phyloP scores from a whole-genome alignment of 2,113 vertebrate species.

The Vidua macroura region DNA sequence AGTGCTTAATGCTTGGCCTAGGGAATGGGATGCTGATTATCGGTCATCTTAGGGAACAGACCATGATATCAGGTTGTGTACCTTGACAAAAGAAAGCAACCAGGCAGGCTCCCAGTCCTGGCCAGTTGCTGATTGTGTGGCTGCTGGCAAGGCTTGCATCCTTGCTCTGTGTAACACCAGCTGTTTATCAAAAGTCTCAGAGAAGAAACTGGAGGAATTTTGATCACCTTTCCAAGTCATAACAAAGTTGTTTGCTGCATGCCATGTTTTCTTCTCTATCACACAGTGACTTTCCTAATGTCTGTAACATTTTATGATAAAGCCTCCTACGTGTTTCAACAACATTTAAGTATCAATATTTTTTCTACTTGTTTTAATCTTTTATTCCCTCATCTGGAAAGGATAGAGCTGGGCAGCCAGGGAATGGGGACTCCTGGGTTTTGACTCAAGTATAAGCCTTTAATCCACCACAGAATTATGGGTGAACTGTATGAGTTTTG shows the following conservation, averaged over 20 bases:
- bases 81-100: not conserved
- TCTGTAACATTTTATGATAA: not conserved
- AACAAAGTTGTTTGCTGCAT: not conserved
- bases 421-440: not conserved
- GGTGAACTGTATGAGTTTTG: not conserved
- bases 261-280: not conserved
- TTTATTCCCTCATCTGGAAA: not conserved
- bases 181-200: not conserved
- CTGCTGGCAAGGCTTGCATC: not conserved
- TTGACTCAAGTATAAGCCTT: not conserved
- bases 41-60: not conserved
- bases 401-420: not conserved
- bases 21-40: not conserved
- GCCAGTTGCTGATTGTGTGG: not conserved
- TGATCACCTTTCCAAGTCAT: not conserved
- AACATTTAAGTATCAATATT: not conserved
- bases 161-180: rapidly evolving
- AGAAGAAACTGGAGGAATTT: not conserved
- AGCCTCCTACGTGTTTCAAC: not conserved
- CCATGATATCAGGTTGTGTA: not conserved
- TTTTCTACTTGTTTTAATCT: not conserved
- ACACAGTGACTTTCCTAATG: not conserved
- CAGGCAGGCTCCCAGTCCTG: not conserved
- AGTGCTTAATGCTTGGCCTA: not conserved
- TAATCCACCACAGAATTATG: not conserved